Evolutionary conservation across 1,140 invertebrate species (phyloP), one percentile per base, ranked within the genome.

Genomic region (Ostrea denselamellosa): DNA sequence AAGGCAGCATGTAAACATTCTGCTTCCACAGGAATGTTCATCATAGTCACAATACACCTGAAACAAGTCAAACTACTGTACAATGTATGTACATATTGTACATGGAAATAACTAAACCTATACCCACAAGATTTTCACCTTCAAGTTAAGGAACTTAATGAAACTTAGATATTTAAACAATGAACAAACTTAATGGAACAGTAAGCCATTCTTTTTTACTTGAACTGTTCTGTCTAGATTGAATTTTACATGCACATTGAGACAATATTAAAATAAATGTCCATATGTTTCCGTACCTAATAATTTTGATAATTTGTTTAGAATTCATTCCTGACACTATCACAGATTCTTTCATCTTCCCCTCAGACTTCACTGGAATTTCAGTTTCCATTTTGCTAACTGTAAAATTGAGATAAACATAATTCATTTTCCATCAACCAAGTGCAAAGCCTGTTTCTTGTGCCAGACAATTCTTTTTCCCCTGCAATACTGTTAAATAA

Each of bases 1-100:
- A 98, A 96, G 3, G 97, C 95, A 12, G 98, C 97, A 91, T 98
- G 97, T 14, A 98, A 95, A 2, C 97, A 96, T 90, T 98, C 97
- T 12, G 97, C 95, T 92, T 98, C 97, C 2, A 97, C 96, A 17
- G 96, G 96, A 86, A 97, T 95, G 22, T 95, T 92, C 88, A 98
- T 95, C n/a, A 98, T 93, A 71, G 96, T 96, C 0, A 97, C 97
- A 91, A 97, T 97, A n/a, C 96, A 96, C 82, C 96, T 95, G 88
- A 34, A 90, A 86, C 62, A 85, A 44, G 34, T 12, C 25, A 22
- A 2, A 17, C 14, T 65, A 3, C 58, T 19, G 58, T n/a, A n/a
- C n/a, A n/a, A n/a, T n/a, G n/a, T 65, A 19, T 22, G 22, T 22
- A 65, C 58, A 65, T n/a, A n/a, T n/a, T n/a, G n/a, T n/a, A n/a